Evolutionary conservation across 2,888 invertebrate species (phyloP), one percentile per base, ranked within the genome.

Genomic region (Cerastoderma edule): DNA sequence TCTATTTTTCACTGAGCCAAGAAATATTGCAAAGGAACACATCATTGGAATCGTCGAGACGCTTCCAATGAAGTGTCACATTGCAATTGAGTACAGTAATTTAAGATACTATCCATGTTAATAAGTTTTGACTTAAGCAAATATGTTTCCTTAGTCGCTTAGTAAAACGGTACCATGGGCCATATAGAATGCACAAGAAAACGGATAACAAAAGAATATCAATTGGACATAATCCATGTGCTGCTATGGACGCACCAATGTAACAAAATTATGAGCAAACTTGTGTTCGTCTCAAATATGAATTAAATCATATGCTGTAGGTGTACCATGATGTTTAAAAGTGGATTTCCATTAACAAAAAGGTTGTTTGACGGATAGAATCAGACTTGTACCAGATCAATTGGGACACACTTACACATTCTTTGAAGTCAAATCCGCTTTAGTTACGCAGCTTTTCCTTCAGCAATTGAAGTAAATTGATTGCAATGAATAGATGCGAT

Each of bases 401-500:
- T 56, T 24, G 22, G 30, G 24, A 60, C 60, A 60, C 60, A 60
- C 35, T 39, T 60, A 24, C n/a, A 39, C 16, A n/a, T 24, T 60
- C 39, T 60, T 35, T 39, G 39, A 60, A 60, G 39, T 24, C n/a
- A 24, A 39, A 60, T 60, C 60, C 39, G n/a, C 60, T 60, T 60
- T 24, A 35, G 39, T 35, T 39, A 39, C 10, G 24, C 35, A n/a
- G 33, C 33, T 30, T 57, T 57, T 60, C 13, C n/a, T n/a, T 39
- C 60, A 19, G 35, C 33, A 60, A 60, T 39, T 39, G 33, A 60
- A 60, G 28, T 27, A n/a, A 24, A 22, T 33, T 22, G n/a, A 6
- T 6, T 4, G 1, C 24, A 60, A 60, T 60, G 33, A 35, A 39
- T 60, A 16, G 39, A 39, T n/a, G n/a, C 16, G 0, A 30, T 35